These are phyloP conservation scores for Tanypteryx hageni DNA, from an alignment of 2,888 invertebrate genomes.

Conservation along the genomic window DNA sequence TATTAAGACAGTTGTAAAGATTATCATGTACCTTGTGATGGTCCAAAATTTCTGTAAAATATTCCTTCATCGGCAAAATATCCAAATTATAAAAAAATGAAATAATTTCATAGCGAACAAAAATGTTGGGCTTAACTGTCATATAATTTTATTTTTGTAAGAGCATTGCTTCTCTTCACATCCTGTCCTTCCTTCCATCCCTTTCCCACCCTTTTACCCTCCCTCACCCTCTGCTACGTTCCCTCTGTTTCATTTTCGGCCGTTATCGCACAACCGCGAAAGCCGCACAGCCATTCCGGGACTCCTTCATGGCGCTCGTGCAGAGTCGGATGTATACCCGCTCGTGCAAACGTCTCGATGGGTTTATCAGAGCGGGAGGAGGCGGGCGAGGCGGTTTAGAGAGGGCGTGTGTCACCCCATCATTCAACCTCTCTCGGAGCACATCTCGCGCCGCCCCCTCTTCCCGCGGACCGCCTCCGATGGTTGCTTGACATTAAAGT, in stretches of 20 bases:
- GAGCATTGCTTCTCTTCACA: no score
- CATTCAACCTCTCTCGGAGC: not conserved
- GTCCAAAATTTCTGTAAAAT: no score
- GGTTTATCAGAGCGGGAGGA: slow-evolving; percentile 26
- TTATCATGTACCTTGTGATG: no score
- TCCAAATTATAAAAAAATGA: no score
- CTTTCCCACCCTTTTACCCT: not conserved
- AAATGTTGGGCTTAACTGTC: no score
- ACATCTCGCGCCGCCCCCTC: not conserved
- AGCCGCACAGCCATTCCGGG: slow-evolving; percentile 46
- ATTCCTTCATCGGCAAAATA: no score
- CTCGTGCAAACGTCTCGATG: slow-evolving; percentile 4
- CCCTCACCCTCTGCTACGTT: not conserved
- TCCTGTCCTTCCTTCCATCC: no score
- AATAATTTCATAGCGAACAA: no score
- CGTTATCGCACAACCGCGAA: slow-evolving; percentile 51
- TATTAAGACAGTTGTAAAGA: no score
- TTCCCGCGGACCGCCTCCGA: slow-evolving; percentile 12
- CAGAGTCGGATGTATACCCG: slow-evolving; percentile 33
- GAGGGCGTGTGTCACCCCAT: not conserved
- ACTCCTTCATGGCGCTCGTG: slow-evolving; percentile 47
- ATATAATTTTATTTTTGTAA: no score
- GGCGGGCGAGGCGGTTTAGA: not conserved
- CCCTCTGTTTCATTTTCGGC: slow-evolving; percentile 44
- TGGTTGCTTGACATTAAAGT: not conserved